A percentile compares a stretch with the other conserved stretches of the same genome.
Conservation (phyloP, 2,113 vertebrate genomes). For the Bungarus multicinctus region DNA sequence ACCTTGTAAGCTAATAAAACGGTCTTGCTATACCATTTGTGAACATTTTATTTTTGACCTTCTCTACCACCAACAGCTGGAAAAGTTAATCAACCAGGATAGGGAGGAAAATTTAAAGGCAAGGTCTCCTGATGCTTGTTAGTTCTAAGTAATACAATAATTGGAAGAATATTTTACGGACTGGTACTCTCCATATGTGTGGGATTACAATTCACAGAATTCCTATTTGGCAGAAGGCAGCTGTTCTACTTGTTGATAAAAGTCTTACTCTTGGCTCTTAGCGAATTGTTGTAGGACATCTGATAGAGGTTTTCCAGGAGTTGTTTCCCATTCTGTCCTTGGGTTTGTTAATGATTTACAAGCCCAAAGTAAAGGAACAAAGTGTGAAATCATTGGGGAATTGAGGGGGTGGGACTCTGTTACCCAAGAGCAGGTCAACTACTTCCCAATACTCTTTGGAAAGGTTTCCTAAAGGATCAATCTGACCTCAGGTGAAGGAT, state of each 20-base stretch:
- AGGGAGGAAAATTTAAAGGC: not conserved
- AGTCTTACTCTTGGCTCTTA: not conserved
- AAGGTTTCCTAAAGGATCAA: not conserved
- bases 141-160: not conserved
- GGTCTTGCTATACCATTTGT: not conserved
- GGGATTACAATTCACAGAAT: not conserved
- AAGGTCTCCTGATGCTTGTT: not conserved
- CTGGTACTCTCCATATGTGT: not conserved
- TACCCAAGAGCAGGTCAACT: not conserved
- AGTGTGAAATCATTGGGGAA: not conserved
- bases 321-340: conserved; percentile 4
- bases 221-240: not conserved
- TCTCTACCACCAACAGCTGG: not conserved
- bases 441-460: not conserved
- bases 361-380: conserved; percentile 14
- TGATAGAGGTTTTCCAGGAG: not conserved
- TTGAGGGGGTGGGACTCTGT: not conserved
- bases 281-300: not conserved
- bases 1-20: not conserved
- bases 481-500: conserved; percentile 8
- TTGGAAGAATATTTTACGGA: not conserved
- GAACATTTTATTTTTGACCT: not conserved
- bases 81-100: not conserved
- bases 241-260: not conserved
- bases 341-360: conserved; percentile 20